These are phyloP conservation scores for Apis laboriosa DNA, from an alignment of 1,140 invertebrate species.

Conservation along the genomic window DNA sequence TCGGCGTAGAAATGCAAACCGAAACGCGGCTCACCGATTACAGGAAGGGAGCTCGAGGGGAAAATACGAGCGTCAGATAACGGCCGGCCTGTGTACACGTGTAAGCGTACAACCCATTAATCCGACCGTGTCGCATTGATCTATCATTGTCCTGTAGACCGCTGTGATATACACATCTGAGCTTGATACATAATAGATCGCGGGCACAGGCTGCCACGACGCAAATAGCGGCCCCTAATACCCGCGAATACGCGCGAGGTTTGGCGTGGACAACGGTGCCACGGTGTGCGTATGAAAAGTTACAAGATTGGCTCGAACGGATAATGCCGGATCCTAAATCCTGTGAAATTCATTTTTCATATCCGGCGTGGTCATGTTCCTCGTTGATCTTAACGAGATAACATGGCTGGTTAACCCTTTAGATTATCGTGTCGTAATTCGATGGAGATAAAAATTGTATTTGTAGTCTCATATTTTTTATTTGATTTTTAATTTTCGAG, in stretches of 20 bases:
- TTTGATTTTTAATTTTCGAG: no score
- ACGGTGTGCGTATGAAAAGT: constrained; percentile 7
- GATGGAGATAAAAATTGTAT: background rate
- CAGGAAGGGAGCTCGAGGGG: constrained; percentile 65
- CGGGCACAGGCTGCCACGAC: constrained; percentile 48
- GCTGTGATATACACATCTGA: constrained; percentile 72
- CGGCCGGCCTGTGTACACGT: constrained; percentile 59
- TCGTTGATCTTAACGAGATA: background rate
- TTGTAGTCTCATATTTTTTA: no score
- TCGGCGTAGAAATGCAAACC: constrained; percentile 17
- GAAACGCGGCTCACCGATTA: constrained; percentile 59
- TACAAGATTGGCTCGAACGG: background rate
- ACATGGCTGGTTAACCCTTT: background rate
- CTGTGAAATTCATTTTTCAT: background rate
- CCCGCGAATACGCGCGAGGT: background rate
- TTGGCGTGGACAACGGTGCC: background rate
- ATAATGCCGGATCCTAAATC: background rate
- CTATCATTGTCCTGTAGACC: constrained; percentile 72
- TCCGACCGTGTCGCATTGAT: constrained; percentile 75
- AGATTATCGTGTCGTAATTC: no score
- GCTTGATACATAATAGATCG: constrained; percentile 71
- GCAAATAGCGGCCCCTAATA: constrained; percentile 48
- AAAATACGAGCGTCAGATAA: constrained; percentile 72
- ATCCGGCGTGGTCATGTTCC: background rate
- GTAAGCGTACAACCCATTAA: constrained; percentile 73